Evolutionary conservation across 1,140 invertebrate species (phyloP).

Genomic region (Nebria ingens): DNA sequence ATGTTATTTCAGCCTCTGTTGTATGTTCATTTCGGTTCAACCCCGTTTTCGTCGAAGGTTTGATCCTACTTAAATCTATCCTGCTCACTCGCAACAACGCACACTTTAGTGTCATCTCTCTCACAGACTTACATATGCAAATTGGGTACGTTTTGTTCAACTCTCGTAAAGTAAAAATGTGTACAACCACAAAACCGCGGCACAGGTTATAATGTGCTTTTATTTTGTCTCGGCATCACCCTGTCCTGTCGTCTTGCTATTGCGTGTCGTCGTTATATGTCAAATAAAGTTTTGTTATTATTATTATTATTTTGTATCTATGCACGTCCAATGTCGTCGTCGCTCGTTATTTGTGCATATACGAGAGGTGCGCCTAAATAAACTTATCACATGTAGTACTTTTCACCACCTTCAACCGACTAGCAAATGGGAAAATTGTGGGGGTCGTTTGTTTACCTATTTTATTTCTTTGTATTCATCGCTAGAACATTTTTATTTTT

Average conservation of each 20-base stretch:
- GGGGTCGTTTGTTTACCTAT: neutral
- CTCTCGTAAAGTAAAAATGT: conserved; percentile 6
- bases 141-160: conserved; percentile 5
- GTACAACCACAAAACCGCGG: neutral
- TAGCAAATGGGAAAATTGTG: neutral
- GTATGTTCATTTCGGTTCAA: neutral
- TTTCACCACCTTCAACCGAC: neutral
- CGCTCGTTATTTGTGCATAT: no score
- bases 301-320: no score
- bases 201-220: conserved; percentile 3
- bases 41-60: neutral
- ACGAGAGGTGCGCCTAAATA: conserved; percentile 1
- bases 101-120: neutral
- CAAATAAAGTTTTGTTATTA: conserved; percentile 10
- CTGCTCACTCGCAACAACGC: neutral
- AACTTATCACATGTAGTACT: neutral
- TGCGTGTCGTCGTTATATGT: neutral
- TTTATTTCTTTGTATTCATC: neutral
- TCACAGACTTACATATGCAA: conserved; percentile 6
- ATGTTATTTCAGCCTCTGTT: neutral
- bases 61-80: conserved; percentile 3
- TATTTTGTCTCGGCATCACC: neutral
- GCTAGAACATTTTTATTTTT: no score
- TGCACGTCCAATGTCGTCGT: no score
- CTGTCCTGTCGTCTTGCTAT: no score